A percentile compares a stretch with the other conserved stretches of the same genome.
Evolutionary conservation across 2,888 invertebrate genomes (phyloP).

Genomic region (Eudemis profundana): DNA sequence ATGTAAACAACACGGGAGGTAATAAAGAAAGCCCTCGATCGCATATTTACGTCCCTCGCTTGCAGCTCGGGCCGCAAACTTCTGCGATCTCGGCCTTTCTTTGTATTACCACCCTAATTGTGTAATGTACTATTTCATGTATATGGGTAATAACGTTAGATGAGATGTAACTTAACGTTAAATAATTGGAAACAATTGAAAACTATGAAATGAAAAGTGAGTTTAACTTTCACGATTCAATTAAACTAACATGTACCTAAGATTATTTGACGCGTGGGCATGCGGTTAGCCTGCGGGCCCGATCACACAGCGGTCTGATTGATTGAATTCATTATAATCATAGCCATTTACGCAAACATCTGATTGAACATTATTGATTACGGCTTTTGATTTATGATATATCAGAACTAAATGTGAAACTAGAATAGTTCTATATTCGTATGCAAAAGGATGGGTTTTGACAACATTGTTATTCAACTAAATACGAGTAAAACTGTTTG

Average conservation of each 20-base stretch:
- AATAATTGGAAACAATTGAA: not conserved
- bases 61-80: too few relatives aligned
- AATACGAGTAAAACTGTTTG: too few relatives aligned
- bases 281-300: constrained; percentile 30
- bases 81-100: too few relatives aligned
- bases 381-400: constrained; percentile 34
- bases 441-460: not conserved
- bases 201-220: constrained; percentile 5
- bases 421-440: constrained; percentile 1
- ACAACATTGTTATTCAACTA: not conserved
- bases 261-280: constrained; percentile 34
- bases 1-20: too few relatives aligned
- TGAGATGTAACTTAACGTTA: too few relatives aligned
- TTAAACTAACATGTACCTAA: constrained; percentile 15
- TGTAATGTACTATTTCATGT: too few relatives aligned
- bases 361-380: constrained; percentile 42
- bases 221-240: constrained; percentile 27
- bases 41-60: too few relatives aligned
- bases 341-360: constrained; percentile 44
- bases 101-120: too few relatives aligned
- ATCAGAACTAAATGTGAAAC: constrained; percentile 21
- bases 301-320: constrained; percentile 42
- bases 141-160: too few relatives aligned
- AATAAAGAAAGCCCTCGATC: too few relatives aligned
- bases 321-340: constrained; percentile 44